Evolutionary conservation across 2,113 vertebrate genomes (phyloP).

Genomic region (Phasianus colchicus): DNA sequence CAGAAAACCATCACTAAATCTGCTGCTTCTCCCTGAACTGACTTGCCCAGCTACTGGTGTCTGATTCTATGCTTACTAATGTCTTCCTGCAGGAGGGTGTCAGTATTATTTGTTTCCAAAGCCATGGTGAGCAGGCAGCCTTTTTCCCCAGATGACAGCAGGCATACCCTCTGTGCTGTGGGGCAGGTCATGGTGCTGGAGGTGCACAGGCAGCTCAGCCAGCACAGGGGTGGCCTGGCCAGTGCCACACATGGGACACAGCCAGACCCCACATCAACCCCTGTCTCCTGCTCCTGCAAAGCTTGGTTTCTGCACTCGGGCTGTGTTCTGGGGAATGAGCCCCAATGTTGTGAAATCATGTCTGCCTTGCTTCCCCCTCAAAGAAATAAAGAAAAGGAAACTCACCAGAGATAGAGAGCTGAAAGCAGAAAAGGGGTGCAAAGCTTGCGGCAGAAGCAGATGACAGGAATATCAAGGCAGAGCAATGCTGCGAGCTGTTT

Average conservation of each 20-base stretch:
- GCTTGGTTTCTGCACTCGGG: background rate
- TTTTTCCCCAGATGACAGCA: background rate
- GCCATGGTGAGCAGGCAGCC: background rate
- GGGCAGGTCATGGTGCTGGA: fast-evolving
- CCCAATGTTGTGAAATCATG: background rate
- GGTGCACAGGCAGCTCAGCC: background rate
- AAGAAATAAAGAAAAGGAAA: background rate
- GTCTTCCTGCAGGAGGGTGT: background rate
- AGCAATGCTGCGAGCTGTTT: background rate
- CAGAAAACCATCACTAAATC: background rate
- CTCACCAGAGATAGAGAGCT: background rate
- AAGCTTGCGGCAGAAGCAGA: background rate
- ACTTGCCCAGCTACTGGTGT: background rate
- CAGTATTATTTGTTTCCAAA: background rate
- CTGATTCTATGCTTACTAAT: background rate
- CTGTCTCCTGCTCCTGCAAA: background rate
- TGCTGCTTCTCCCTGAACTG: background rate
- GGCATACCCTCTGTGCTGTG: fast-evolving
- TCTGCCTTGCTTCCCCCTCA: background rate
- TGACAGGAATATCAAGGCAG: background rate
- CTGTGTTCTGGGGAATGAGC: background rate
- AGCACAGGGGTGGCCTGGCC: background rate
- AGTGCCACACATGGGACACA: fast-evolving
- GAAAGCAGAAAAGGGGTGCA: background rate
- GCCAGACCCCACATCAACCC: background rate